A percentile compares a stretch with the other conserved stretches of the same genome.
Evolutionary conservation across 1,140 invertebrate species (phyloP).

Genomic region (Apis cerana): DNA sequence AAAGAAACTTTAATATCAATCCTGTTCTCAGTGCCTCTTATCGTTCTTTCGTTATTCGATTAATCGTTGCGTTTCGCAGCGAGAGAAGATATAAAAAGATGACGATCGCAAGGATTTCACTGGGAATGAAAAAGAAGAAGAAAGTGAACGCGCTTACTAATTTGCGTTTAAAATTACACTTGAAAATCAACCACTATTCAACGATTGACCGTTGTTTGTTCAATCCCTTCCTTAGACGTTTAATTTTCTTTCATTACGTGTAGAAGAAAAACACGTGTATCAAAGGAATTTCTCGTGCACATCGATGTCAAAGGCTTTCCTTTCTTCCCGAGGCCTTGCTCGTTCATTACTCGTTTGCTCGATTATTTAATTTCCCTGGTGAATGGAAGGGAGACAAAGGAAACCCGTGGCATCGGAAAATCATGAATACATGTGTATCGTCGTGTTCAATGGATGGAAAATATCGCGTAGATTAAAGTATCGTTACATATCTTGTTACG

Average conservation of each 20-base stretch:
- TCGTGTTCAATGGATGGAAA: not conserved
- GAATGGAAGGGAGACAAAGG: not conserved
- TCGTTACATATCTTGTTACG: not conserved
- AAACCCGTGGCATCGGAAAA: not conserved
- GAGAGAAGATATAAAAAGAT: not conserved
- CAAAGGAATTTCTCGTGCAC: constrained; percentile 45
- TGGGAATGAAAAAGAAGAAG: no score
- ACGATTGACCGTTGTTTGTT: constrained; percentile 18
- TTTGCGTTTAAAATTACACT: constrained; percentile 46
- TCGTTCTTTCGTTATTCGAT: not conserved
- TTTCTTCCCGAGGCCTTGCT: not conserved
- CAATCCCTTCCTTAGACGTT: constrained; percentile 53
- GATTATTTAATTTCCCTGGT: constrained; percentile 40
- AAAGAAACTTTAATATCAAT: not conserved
- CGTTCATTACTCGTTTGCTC: constrained; percentile 42
- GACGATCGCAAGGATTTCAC: not conserved
- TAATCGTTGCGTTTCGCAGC: not conserved
- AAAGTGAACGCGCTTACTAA: constrained; percentile 53
- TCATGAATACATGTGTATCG: not conserved
- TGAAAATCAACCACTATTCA: constrained; percentile 73
- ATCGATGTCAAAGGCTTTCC: not conserved
- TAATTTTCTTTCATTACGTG: constrained; percentile 41
- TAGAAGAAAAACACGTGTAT: constrained; percentile 28
- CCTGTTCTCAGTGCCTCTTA: not conserved
- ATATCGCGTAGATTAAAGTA: not conserved